Percentiles rank a stretch among this genome's conserved stretches.
phyloP scores from a whole-genome alignment of 2,797 vertebrate genomes.

The Pogoniulus pusillus region DNA sequence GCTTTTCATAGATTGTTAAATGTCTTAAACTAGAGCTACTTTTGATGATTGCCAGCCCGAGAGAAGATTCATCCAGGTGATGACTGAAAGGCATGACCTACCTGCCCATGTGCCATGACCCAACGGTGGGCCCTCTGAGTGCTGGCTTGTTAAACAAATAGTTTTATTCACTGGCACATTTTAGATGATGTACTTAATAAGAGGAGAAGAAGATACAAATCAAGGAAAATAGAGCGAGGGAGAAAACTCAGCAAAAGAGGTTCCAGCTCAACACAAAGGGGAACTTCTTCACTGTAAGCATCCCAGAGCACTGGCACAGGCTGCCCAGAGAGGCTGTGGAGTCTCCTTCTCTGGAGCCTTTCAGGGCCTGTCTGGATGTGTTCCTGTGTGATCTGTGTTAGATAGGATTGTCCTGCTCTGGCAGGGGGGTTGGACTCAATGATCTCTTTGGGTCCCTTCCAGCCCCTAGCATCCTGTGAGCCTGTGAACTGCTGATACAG shows the following conservation, averaged over 20 bases:
- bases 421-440: too few species aligned
- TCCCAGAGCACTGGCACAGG: too few species aligned
- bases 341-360: too few species aligned
- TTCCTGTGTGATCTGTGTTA: too few species aligned
- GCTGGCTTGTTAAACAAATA: not conserved
- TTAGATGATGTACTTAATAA: not conserved
- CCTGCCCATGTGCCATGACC: not conserved
- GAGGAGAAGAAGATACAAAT: not conserved
- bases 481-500: not conserved
- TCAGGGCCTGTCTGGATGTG: too few species aligned
- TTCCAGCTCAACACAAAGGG: too few species aligned
- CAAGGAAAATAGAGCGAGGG: not conserved
- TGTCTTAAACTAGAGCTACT: not conserved
- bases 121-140: not conserved
- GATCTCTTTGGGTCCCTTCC: too few species aligned
- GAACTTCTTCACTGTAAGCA: too few species aligned
- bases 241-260: too few species aligned
- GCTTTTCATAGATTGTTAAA: not conserved
- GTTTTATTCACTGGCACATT: not conserved
- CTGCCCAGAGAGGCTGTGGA: too few species aligned
- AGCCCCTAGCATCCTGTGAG: too few species aligned
- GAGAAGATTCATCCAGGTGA: not conserved
- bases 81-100: not conserved
- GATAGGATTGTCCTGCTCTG: too few species aligned
- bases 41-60: not conserved